A percentile compares a stretch with the other conserved stretches of the same genome.
phyloP scores from a whole-genome alignment of 2,797 vertebrate genomes.

The Petrocephalus schoutedeni region DNA sequence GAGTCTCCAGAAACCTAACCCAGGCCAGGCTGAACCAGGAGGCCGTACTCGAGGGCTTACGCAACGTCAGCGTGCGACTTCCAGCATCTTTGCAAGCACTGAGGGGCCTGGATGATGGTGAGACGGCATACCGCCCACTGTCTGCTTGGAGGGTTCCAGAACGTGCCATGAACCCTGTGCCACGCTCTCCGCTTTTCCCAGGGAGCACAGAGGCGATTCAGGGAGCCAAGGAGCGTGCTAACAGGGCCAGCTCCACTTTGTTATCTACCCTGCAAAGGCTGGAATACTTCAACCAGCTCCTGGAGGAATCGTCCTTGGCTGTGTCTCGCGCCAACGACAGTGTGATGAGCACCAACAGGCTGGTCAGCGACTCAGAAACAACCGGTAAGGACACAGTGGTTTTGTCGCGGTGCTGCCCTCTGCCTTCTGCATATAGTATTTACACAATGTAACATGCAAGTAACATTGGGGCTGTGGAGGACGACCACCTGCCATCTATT shows the following conservation, averaged over 20 bases:
- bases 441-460: neutral
- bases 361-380: constrained; percentile 68
- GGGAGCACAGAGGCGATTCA: constrained; percentile 45
- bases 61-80: constrained; percentile 57
- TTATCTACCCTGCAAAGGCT: constrained; percentile 51
- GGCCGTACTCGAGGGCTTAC: constrained; percentile 51
- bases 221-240: constrained; percentile 50
- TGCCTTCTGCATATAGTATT: neutral
- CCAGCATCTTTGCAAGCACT: constrained; percentile 61
- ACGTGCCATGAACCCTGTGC: neutral
- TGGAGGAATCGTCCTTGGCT: constrained; percentile 62
- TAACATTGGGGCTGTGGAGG: neutral
- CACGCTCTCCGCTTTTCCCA: constrained; percentile 45
- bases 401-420: neutral
- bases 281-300: constrained; percentile 54
- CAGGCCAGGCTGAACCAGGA: constrained; percentile 52
- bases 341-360: constrained; percentile 58
- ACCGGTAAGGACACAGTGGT: constrained; percentile 57
- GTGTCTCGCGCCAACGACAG: constrained; percentile 66
- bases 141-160: neutral
- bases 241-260: constrained; percentile 52
- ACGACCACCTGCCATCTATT: neutral
- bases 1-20: constrained; percentile 49
- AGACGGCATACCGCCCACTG: constrained; percentile 35
- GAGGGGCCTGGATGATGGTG: constrained; percentile 62